Evolutionary conservation across 2,113 vertebrate species (phyloP), one percentile per base, ranked within the genome.

Genomic region (Jaculus jaculus): DNA sequence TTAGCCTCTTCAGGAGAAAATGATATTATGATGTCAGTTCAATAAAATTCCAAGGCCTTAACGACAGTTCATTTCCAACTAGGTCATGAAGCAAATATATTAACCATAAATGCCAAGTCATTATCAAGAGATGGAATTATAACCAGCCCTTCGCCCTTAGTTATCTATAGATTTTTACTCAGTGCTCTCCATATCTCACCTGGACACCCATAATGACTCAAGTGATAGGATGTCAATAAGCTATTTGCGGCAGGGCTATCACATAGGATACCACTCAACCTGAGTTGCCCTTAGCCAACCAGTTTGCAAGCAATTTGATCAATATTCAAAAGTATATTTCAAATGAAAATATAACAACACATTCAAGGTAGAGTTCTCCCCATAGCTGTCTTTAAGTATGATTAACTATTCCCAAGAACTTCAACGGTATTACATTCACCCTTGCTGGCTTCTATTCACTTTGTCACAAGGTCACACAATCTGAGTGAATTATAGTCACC

Each of bases 141-240:
- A 96, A 96, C 88, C 91, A 96, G 91, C 86, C 92, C 93, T 91
- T 82, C 91, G 87, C 89, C 93, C 90, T 92, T 84, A 96, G 89
- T n/a, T 93, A 97, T 92, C 91, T 95, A 97, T 96, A 94, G 98
- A 98, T 98, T 98, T 98, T 95, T 72, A 96, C 96, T 97, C 95
- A 94, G 91, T 86, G 93, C 94, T 97, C 94, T 91, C 96, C 90
- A 8, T 32, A 0, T 88, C 93, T 98, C 92, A 97, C 94, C 95
- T 79, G 89, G 97, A 98, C 96, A 97, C 97, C 88, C 95, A 71
- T 97, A 97, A 98, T 92, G 88, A 96, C 92, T 95, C 84, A 73
- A 97, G 91, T 91, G 96, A 97, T 93, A 91, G 97, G 90, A 97
- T 37, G 73, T 97, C 94, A 98, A 98, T 97, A 96, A 87, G 75